phyloP scores from a whole-genome alignment of 2,797 vertebrate species.

The Myotis pilosus region DNA sequence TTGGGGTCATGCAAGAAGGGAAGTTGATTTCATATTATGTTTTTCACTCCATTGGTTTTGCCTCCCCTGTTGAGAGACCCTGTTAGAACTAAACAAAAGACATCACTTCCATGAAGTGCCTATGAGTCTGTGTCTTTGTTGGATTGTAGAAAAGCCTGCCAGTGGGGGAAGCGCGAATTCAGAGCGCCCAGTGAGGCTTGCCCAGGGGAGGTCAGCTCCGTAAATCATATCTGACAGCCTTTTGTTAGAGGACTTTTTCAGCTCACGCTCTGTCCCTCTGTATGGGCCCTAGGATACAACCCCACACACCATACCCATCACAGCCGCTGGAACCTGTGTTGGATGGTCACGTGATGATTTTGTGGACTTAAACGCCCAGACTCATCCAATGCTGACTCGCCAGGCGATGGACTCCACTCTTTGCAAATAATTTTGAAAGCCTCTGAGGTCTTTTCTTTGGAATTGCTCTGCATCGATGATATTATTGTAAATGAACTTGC shows the following conservation, averaged over 20 bases:
- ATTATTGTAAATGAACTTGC: not conserved
- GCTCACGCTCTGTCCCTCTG: not conserved
- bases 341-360: constrained; percentile 41
- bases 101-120: constrained; percentile 80
- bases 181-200: constrained; percentile 88
- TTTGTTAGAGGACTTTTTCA: constrained; percentile 82
- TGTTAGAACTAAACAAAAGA: constrained; percentile 79
- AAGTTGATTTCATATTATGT: constrained; percentile 85
- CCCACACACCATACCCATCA: not conserved
- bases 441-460: constrained; percentile 16
- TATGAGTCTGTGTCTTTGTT: constrained; percentile 82
- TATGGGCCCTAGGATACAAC: not conserved
- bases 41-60: constrained; percentile 83
- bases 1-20: constrained; percentile 63
- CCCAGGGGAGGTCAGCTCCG: constrained; percentile 73
- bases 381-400: not conserved
- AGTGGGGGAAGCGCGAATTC: constrained; percentile 85
- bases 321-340: constrained; percentile 8
- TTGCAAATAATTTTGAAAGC: not conserved
- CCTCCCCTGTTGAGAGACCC: constrained; percentile 80
- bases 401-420: not conserved
- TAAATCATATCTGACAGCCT: constrained; percentile 87
- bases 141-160: constrained; percentile 81
- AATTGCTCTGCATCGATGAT: not conserved
- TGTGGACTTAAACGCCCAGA: not conserved